phyloP scores from a whole-genome alignment of 2,888 invertebrate species.

The Caenorhabditis sinica region DNA sequence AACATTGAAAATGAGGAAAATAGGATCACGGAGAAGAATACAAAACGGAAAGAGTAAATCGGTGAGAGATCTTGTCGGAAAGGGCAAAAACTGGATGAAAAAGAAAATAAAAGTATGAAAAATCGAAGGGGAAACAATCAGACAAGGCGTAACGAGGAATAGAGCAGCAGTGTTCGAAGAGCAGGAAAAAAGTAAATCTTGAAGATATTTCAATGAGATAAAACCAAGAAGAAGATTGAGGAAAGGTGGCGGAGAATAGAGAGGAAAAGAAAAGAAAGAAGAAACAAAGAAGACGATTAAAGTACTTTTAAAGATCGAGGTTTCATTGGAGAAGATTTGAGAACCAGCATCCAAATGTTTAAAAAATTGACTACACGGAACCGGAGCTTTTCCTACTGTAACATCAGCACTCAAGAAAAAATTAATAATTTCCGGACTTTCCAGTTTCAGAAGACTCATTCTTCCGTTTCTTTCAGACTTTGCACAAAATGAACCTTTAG shows the following conservation, averaged over 20 bases:
- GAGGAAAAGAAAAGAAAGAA: background rate
- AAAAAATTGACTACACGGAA: no score
- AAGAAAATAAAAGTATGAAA: constrained; percentile 29
- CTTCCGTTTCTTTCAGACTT: no score
- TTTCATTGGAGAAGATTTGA: background rate
- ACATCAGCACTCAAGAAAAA: no score
- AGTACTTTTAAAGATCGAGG: background rate
- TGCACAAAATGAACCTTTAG: no score
- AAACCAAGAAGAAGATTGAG: background rate
- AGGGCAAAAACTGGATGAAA: constrained; percentile 2
- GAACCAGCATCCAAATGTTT: background rate
- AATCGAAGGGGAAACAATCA: constrained; percentile 25
- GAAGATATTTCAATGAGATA: constrained; percentile 43
- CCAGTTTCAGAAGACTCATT: no score
- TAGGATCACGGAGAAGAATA: background rate
- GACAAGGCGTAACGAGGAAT: constrained; percentile 9
- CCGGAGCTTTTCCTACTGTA: no score
- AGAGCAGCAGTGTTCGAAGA: constrained; percentile 48
- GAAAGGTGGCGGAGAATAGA: background rate
- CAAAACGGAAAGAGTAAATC: background rate
- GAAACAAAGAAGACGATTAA: background rate
- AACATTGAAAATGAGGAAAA: constrained; percentile 16
- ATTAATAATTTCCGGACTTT: no score
- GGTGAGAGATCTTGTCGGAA: background rate
- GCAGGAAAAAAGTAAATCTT: constrained; percentile 41